Evolutionary conservation across 2,113 vertebrate genomes (phyloP), one percentile per base, ranked within the genome.

Genomic region (Trogon surrucura): DNA sequence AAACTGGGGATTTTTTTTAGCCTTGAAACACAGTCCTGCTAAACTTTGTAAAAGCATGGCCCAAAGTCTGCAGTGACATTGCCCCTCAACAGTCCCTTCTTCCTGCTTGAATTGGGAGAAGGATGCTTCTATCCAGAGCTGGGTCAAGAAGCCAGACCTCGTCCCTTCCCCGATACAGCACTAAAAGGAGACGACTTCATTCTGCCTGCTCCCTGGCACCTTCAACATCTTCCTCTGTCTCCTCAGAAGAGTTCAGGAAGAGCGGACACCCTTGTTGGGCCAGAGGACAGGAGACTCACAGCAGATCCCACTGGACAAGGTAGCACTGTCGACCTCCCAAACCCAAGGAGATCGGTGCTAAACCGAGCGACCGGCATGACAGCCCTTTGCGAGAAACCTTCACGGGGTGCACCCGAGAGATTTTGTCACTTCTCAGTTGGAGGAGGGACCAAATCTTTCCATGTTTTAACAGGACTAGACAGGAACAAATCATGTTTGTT

Each of bases 341-440:
- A 2, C 30, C 14, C 0, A 0, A 34, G 0, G 4, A 5, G 10
- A 3, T 3, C 1, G 1, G 27, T 1, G 26, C 20, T 50, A 20
- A 84, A 23, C 16, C 0, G 0, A 80, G n/a, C 16, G 30, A n/a
- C 8, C 36, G n/a, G 19, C 4, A 7, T 30, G 41, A n/a, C 19
- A 80, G 26, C 11, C 13, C 27, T 80, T 36, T 15, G 2, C 61
- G 8, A 95, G 45, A 69, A 86, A 70, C 36, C 16, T 65, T 44
- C 58, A 30, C 7, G 34, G 26, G 4, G 7, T 20, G 41, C 8
- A 41, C 18, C 18, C 29, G 50, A 45, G 54, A 57, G 30, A 26
- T 54, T 65, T 27, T 41, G 27, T 11, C 14, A 44, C 48, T 25
- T 44, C 32, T 36, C 13, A 34, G 19, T 2, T 53, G 71, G 54